Base-by-base conservation (phyloP, 2,113 vertebrate genomes). In the Riparia riparia region DNA sequence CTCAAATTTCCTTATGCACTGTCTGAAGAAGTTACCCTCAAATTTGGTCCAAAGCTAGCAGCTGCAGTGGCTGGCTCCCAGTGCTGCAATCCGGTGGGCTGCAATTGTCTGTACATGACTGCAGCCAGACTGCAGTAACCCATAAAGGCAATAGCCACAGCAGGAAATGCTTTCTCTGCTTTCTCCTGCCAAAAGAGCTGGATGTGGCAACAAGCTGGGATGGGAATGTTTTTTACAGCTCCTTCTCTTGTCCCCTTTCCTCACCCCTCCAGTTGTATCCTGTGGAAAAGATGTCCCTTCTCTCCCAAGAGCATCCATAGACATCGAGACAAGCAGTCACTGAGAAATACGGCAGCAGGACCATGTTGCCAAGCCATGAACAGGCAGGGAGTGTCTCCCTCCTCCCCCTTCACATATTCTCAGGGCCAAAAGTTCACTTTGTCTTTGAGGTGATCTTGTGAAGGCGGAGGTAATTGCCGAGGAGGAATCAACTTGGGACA, bases 21-120 rank as follows among this genome's bases (percentile, higher is more conserved):
- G 32, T 65, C 71, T 93, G 82, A 93, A 93, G 90, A 93, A 90
- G 85, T 80, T 76, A 81, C 79, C n/a, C 58, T 88, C 58, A 86
- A 58, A 70, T 54, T 14, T 58, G 26, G 47, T 77, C 90, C 95
- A 93, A 82, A 73, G 37, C 42, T 47, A 93, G 64, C 92, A 95
- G 85, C 89, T 94, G 90, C 74, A 86, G 79, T 70, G 79, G 54
- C 85, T 95, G 79, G 39, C 31, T 95, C 76, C 65, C 86, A 70
- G 16, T 13, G 20, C 50, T 89, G 54, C 3, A 2, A 74, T 89
- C 61, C 68, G 58, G 28, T 26, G 29, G 63, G 61, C 68, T 94
- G 50, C 68, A 61, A 54, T 74, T 88, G 39, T 57, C 80, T 81
- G 65, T 50, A 77, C 21, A 39, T 4, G 50, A 34, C 69, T 90